Base-by-base conservation (phyloP, 2,797 vertebrate genomes). In the Mycteria americana region DNA sequence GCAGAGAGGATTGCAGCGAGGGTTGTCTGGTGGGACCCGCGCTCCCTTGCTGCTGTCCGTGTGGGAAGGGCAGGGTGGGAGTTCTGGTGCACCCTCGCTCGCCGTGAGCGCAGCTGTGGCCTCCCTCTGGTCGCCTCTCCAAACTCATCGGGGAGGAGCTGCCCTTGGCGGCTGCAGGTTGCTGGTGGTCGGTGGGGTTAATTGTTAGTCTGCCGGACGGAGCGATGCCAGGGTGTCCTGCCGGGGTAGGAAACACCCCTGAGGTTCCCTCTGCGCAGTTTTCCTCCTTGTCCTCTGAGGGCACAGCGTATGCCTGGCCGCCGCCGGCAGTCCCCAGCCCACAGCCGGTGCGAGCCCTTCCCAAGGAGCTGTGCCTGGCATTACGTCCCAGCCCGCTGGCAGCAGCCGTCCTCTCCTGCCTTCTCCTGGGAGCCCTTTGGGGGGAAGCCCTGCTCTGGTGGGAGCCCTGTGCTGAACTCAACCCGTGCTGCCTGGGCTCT, bases 191-290 rank as follows among this genome's bases (percentile, higher is more conserved):
- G 0, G 5, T 45, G 37, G 6, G 22, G 6, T 89, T 78, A 35
- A 24, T n/a, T 31, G 33, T 51, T 63, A 15, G 18, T 57, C 54
- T 75, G n/a, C 50, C 89, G 70, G 53, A 43, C 6, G 11, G 37
- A 27, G 8, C 4, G 12, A 67, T 51, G 33, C 0, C 0, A 2
- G 18, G 7, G 30, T 70, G 37, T 86, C 22, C 22, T 0, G 0
- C 11, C 46, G 59, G 22, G 35, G 39, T 54, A 39, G 46, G 13
- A 64, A 63, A 13, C 69, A 48, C 12, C 31, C 35, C 33, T 7
- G 11, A 4, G 19, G 18, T 80, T 48, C 35, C 37, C 50, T 35
- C 3, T 1, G 3, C 31, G 48, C 28, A 13, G 13, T 75, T 78
- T 88, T 89, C 6, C 16, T 78, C 50, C 21, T 69, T 35, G 27